Evolutionary conservation across 2,797 vertebrate species (phyloP), one percentile per base, ranked within the genome.

Genomic region (Acanthiza pusilla): DNA sequence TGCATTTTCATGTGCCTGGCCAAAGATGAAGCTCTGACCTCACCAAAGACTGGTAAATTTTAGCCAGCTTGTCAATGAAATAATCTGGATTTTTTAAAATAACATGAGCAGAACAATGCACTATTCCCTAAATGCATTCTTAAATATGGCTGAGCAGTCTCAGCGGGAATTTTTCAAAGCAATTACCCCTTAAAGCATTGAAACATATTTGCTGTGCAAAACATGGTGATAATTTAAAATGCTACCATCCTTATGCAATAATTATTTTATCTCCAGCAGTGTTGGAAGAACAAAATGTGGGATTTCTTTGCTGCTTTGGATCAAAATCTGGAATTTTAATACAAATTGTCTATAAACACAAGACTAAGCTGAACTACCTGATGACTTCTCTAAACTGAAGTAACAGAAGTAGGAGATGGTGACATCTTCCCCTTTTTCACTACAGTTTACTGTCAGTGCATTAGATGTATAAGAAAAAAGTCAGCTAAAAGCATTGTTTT

Each of bases 161-260:
- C 79, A 91, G 72, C 70, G 88, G 79, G 70, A 85, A 42, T 85
- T 89, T 91, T 92, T 93, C 76, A 84, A 84, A 83, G 83, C 66
- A 92, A 88, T 88, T 92, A 70, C 51, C 32, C 43, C 45, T 86
- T 54, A 89, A 90, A 95, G 36, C 62, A 91, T 6, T 86, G 76
- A 93, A 89, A 94, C 43, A 10, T 51, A 68, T 75, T 73, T 85
- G 58, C 51, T 78, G 79, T 66, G 73, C 40, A 86, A 89, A 93
- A 70, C 20, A 27, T 32, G 20, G 34, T 58, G 58, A 36, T 38
- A 88, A 84, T 90, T 96, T 91, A 88, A 91, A 93, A 94, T 45
- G 38, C 34, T 81, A 51, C 70, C 27, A 40, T 68, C 54, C 43
- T 91, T 78, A 54, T 62, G 30, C 29, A 61, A 7, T 30, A 80